phyloP scores from a whole-genome alignment of 2,797 vertebrate species.

The Tarsius wallacei region DNA sequence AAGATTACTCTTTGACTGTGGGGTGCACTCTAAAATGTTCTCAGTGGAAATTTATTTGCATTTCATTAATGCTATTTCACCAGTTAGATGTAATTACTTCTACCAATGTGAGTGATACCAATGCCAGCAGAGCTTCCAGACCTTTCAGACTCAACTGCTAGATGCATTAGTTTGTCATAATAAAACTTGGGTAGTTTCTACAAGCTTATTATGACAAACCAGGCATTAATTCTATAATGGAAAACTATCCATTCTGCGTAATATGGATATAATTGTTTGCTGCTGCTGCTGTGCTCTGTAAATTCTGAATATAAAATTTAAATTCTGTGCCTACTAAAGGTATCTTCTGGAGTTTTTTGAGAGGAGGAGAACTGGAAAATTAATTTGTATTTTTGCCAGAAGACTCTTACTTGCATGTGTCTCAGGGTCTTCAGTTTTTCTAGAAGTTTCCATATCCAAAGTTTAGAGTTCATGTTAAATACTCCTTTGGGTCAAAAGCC shows the following conservation, averaged over 20 bases:
- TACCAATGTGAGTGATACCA: constrained; percentile 55
- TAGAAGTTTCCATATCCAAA: constrained; percentile 88
- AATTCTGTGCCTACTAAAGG: constrained; percentile 87
- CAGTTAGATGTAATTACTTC: constrained; percentile 59
- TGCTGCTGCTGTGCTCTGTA: constrained; percentile 85
- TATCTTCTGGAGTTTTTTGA: constrained; percentile 78
- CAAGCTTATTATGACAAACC: constrained; percentile 40
- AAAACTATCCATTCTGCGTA: constrained; percentile 78
- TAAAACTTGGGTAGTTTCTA: constrained; percentile 64
- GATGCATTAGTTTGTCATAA: constrained; percentile 34
- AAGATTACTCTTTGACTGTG: constrained; percentile 46
- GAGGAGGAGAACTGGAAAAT: constrained; percentile 89
- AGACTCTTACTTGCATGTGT: constrained; percentile 88
- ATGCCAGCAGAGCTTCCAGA: constrained; percentile 32
- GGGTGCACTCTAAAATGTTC: constrained; percentile 57
- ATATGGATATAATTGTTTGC: constrained; percentile 76
- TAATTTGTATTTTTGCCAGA: constrained; percentile 89
- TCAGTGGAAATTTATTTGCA: constrained; percentile 69
- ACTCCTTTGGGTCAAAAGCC: constrained; percentile 69
- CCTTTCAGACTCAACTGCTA: background rate
- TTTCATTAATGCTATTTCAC: constrained; percentile 75
- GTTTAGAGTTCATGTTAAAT: constrained; percentile 83
- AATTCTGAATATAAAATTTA: constrained; percentile 86
- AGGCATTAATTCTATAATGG: constrained; percentile 65
- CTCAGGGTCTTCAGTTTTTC: constrained; percentile 89